Conservation (phyloP, 2,888 invertebrate species). For the Oxytorus armatus region DNA sequence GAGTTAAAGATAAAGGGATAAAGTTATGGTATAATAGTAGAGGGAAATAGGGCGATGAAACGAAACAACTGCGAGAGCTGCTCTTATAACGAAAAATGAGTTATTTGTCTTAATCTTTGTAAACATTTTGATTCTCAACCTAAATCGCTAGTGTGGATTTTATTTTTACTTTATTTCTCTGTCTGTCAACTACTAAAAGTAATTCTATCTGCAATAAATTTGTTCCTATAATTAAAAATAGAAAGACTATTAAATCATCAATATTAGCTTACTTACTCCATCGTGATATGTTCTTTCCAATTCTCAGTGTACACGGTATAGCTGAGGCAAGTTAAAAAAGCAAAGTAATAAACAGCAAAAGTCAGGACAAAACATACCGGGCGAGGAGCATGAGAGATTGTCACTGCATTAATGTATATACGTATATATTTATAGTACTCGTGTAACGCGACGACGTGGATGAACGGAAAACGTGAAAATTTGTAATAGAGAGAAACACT, state of each 20-base stretch:
- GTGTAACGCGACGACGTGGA: constrained; percentile 50
- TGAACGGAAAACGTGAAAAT: constrained; percentile 77
- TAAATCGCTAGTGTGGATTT: no score
- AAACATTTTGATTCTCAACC: no score
- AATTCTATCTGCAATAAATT: no score
- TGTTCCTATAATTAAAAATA: no score
- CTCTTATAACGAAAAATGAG: not conserved
- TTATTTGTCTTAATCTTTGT: not conserved
- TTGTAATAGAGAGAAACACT: constrained; percentile 82
- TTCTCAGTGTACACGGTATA: not conserved
- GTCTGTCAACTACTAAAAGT: no score
- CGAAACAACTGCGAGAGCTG: not conserved
- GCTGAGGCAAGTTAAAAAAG: constrained; percentile 23
- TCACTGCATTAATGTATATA: not conserved
- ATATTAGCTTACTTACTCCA: not conserved
- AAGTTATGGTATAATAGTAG: constrained; percentile 5
- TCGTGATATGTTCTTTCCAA: not conserved
- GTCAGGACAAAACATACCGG: not conserved
- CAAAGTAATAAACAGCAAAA: constrained; percentile 6
- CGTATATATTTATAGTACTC: constrained; percentile 16
- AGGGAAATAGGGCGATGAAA: not conserved
- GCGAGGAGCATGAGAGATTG: constrained; percentile 25
- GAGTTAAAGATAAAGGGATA: constrained; percentile 37
- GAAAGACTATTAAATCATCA: no score
- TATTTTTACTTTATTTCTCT: no score